phyloP scores from a whole-genome alignment of 30 jellyfish, hydroid and myxozoan genomes.

The Hydra vulgaris region DNA sequence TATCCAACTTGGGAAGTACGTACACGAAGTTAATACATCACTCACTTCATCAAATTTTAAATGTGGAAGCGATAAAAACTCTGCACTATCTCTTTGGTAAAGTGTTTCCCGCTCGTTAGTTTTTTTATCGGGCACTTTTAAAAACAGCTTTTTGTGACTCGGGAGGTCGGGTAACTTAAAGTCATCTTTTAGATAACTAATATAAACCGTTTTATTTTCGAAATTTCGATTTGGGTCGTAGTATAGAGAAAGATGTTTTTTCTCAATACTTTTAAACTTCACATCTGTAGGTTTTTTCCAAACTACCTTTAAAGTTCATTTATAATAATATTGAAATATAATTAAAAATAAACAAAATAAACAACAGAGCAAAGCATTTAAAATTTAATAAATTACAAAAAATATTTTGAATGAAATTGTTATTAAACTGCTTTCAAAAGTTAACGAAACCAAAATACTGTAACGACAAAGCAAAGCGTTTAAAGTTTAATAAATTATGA shows the following conservation, averaged over 20 bases:
- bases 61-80: constrained; percentile 45
- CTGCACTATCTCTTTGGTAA: constrained; percentile 65
- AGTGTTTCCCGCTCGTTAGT: constrained; percentile 37
- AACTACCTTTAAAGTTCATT: constrained; percentile 18
- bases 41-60: constrained; percentile 22
- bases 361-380: no score
- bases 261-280: constrained; percentile 15
- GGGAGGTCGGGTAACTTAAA: constrained; percentile 47
- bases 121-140: constrained; percentile 8
- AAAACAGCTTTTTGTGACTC: constrained; percentile 38
- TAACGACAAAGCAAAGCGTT: no score
- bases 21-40: constrained; percentile 35
- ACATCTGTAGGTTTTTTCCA: constrained; percentile 39
- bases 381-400: no score
- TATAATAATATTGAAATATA: no score
- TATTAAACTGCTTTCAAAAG: no score
- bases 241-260: constrained; percentile 28
- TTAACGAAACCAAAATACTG: no score
- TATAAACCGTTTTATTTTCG: constrained; percentile 48
- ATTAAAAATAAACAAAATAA: no score
- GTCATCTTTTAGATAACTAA: constrained; percentile 35
- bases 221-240: constrained; percentile 32
- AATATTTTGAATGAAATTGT: no score
- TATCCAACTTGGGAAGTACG: constrained; percentile 44
- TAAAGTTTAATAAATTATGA: no score